These are phyloP conservation scores for Cotesia glomerata DNA, from an alignment of 1,140 invertebrate genomes.

Conservation along the genomic window DNA sequence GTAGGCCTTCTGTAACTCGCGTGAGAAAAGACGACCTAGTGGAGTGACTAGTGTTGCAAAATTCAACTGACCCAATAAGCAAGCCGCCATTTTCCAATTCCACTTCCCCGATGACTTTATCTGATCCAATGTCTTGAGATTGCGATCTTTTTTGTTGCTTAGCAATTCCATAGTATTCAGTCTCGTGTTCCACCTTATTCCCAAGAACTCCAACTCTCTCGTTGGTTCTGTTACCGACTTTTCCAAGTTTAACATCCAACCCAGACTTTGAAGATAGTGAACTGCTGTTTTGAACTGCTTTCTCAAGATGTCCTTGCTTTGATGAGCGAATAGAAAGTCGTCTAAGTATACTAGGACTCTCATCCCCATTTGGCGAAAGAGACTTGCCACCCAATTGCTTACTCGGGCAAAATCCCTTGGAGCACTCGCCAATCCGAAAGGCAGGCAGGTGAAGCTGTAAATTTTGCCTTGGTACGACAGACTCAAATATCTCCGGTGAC, in stretches of 20 bases:
- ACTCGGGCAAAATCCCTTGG: constrained; percentile 40
- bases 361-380: constrained; percentile 22
- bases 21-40: background rate
- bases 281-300: constrained; percentile 2
- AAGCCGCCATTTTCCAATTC: background rate
- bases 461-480: constrained; percentile 8
- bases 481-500: constrained; percentile 34
- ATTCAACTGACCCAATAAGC: background rate
- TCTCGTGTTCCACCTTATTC: constrained; percentile 27
- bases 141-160: too few species aligned
- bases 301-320: background rate
- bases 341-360: constrained; percentile 31
- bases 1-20: background rate
- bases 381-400: constrained; percentile 35
- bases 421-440: constrained; percentile 41
- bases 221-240: constrained; percentile 16
- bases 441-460: constrained; percentile 46
- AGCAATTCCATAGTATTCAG: constrained; percentile 1
- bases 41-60: background rate
- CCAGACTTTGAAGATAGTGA: constrained; percentile 13
- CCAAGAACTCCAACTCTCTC: constrained; percentile 24
- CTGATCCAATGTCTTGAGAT: background rate
- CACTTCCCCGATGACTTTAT: background rate
- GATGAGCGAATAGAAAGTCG: constrained; percentile 26
- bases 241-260: constrained; percentile 22